Evolutionary conservation across 2,113 vertebrate genomes (phyloP), one percentile per base, ranked within the genome.

Genomic region (Engystomops pustulosus): DNA sequence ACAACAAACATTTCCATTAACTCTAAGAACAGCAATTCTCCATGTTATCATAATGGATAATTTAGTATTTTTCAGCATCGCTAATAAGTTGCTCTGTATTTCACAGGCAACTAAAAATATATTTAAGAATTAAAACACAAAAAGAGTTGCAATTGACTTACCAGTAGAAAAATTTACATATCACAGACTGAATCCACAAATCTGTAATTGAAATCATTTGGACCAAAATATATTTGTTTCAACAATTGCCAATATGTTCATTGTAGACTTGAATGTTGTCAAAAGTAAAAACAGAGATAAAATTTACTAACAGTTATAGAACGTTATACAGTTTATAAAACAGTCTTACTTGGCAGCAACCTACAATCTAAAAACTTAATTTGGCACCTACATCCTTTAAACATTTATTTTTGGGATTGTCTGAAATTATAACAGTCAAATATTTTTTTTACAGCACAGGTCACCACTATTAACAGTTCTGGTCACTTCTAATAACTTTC

Each of bases 131-230:
- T 27, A 27, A 62, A 62, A 62, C 30, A 62, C 25, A 62, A 30
- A 62, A 62, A 62, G 27, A 30, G 25, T 30, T 62, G 58, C 15
- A 62, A 25, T 30, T 30, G 25, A 62, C 3, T 15, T 4, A 62
- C 14, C 6, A 27, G 11, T 3, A 45, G 3, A 30, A 60, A 27
- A 25, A 60, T 12, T 62, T 23, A 15, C 1, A 6, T 15, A 62
- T 30, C 58, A 62, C 58, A 62, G 25, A 30, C 58, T 62, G 6
- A 62, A 62, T 30, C 58, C 58, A 30, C 10, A 23, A 18, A 62
- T 30, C 27, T 62, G 58, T 62, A 30, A 62, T 30, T 62, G 17
- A 62, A 62, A 62, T 62, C 58, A 62, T 62, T 62, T 30, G 58
- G 58, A 62, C 11, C 12, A 62, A 27, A 62, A 62, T 30, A 30